Evolutionary conservation across 2,888 invertebrate genomes (phyloP), one percentile per base, ranked within the genome.

Genomic region (Pristionchus japonicus): DNA sequence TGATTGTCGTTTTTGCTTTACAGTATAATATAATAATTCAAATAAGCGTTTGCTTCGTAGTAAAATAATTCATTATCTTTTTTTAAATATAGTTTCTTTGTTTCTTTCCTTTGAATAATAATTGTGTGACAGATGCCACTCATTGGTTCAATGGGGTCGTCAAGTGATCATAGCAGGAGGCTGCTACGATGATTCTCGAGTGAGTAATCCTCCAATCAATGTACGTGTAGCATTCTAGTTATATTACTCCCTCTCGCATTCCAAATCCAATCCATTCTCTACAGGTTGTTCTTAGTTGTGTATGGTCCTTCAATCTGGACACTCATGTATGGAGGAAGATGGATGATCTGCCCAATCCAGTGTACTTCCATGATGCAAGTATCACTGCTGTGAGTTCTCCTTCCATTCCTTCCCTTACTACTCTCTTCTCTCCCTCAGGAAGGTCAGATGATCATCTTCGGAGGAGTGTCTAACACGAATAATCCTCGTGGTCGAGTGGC

Each of bases 51-150:
- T 49, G 15, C 11, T 11, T 15, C 40, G 3, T 77, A 40, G 23
- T 43, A 43, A 20, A 31, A 40, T 27, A 23, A 37, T 70, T 34
- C 27, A 70, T 70, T 70, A 3, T 11, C 23, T 23, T 61, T 61
- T 17, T 9, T 67, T 15, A 20, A 0, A 34, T 37, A 17, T 70
- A n/a, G n/a, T n/a, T n/a, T n/a, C n/a, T n/a, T n/a, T n/a, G n/a
- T n/a, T n/a, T n/a, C n/a, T n/a, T n/a, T n/a, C n/a, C n/a, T n/a
- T n/a, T n/a, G n/a, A n/a, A n/a, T n/a, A n/a, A n/a, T n/a, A n/a
- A n/a, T n/a, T n/a, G n/a, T n/a, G n/a, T n/a, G n/a, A 17, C 15
- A 85, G 85, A 85, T 87, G 87, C n/a, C 87, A 87, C 34, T 43
- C 49, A 11, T 52, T 87, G 15, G 87, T 74, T 34, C 70, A 57